phyloP scores from a whole-genome alignment of 2,888 invertebrate genomes.

The Baccha elongata region DNA sequence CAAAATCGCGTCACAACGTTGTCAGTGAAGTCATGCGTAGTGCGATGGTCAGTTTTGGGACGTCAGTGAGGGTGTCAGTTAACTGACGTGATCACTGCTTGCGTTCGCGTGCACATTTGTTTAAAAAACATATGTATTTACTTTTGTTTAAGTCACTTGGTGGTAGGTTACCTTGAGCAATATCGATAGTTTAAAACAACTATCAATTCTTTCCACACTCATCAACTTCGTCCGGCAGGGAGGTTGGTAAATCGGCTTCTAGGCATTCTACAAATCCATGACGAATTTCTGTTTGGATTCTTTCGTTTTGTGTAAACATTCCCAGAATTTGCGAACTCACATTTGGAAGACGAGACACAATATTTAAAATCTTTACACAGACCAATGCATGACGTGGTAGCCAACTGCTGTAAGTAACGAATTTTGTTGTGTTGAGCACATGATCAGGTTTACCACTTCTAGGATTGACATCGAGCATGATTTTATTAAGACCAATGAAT shows the following conservation, averaged over 20 bases:
- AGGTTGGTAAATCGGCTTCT: conserved; percentile 84
- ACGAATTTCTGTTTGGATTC: conserved; percentile 85
- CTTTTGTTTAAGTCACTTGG: too few species aligned
- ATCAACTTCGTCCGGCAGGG: conserved; percentile 71
- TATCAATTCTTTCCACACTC: conserved; percentile 52
- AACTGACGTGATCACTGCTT: too few species aligned
- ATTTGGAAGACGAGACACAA: conserved; percentile 86
- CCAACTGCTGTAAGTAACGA: conserved; percentile 86
- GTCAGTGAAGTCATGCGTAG: too few species aligned
- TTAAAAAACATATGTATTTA: too few species aligned
- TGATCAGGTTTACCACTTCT: conserved; percentile 90
- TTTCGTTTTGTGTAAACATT: conserved; percentile 87
- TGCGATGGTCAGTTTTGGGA: too few species aligned
- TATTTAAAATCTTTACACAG: conserved; percentile 87
- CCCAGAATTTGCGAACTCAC: conserved; percentile 89
- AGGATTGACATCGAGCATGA: conserved; percentile 91
- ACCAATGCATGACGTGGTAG: conserved; percentile 87
- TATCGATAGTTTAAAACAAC: too few species aligned
- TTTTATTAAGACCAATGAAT: conserved; percentile 90
- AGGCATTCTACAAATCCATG: conserved; percentile 95
- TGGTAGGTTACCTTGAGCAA: too few species aligned
- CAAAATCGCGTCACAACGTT: too few species aligned
- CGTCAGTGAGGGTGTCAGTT: too few species aligned
- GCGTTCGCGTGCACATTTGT: too few species aligned
- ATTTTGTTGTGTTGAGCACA: conserved; percentile 89